Conservation (phyloP, 2,113 vertebrate species). For the Stictonetta naevosa region DNA sequence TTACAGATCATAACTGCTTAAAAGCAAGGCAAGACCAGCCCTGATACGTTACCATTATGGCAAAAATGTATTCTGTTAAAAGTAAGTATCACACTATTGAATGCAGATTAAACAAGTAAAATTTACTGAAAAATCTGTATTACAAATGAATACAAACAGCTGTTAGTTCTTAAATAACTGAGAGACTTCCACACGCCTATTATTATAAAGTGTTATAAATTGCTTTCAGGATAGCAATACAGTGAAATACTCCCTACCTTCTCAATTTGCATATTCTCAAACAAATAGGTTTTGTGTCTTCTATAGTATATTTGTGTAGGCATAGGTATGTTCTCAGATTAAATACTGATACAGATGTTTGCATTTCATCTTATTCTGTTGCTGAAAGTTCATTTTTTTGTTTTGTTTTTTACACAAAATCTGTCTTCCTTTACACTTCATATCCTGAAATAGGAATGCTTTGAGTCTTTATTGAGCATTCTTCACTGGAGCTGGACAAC, state of each 20-base stretch:
- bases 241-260: background rate
- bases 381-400: background rate
- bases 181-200: background rate
- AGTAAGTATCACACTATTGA: background rate
- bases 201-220: background rate
- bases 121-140: background rate
- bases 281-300: background rate
- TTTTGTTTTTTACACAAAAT: background rate
- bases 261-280: background rate
- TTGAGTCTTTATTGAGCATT: constrained; percentile 95
- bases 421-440: background rate
- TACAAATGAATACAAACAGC: background rate
- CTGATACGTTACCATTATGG: background rate
- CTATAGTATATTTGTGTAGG: background rate
- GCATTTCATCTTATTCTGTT: background rate
- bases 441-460: constrained; percentile 87
- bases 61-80: background rate
- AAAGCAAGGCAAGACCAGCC: background rate
- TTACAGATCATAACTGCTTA: background rate
- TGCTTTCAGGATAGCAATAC: background rate
- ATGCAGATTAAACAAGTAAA: background rate
- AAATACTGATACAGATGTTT: background rate
- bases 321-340: background rate
- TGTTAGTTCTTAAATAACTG: background rate
- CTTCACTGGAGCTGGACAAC: constrained; percentile 99